phyloP scores from a whole-genome alignment of 2,888 invertebrate genomes.

The Philereme transversata region DNA sequence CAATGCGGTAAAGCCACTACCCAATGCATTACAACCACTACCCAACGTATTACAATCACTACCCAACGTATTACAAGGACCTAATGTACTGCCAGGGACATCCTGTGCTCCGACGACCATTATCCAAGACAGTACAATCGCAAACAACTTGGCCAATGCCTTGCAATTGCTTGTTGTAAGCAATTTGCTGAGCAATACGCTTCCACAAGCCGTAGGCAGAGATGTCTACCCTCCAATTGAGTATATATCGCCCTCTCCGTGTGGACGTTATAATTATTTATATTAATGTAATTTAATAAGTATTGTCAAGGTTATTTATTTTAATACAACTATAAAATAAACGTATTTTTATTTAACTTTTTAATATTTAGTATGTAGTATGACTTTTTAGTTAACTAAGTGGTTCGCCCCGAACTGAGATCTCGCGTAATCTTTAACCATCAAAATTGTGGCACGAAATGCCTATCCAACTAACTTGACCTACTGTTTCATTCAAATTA shows the following conservation, averaged over 20 bases:
- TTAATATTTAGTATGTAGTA: too few relatives aligned
- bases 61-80: constrained; percentile 9
- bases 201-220: constrained; percentile 48
- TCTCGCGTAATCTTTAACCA: too few relatives aligned
- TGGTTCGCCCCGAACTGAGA: too few relatives aligned
- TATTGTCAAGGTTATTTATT: too few relatives aligned
- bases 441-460: too few relatives aligned
- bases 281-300: constrained; percentile 32
- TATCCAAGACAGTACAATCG: constrained; percentile 67
- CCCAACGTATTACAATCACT: constrained; percentile 7
- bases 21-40: constrained; percentile 4
- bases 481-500: too few relatives aligned
- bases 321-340: too few relatives aligned
- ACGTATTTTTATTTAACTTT: too few relatives aligned
- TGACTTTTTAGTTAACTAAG: too few relatives aligned
- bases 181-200: constrained; percentile 62
- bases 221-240: constrained; percentile 36
- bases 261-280: constrained; percentile 43
- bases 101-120: constrained; percentile 44
- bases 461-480: too few relatives aligned
- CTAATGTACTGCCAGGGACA: background rate
- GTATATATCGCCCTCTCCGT: constrained; percentile 24
- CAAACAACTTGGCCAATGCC: constrained; percentile 68
- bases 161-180: constrained; percentile 69
- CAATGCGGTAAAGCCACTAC: constrained; percentile 5